Conservation (phyloP, 2,888 invertebrate species). For the Chrysolina americana region DNA sequence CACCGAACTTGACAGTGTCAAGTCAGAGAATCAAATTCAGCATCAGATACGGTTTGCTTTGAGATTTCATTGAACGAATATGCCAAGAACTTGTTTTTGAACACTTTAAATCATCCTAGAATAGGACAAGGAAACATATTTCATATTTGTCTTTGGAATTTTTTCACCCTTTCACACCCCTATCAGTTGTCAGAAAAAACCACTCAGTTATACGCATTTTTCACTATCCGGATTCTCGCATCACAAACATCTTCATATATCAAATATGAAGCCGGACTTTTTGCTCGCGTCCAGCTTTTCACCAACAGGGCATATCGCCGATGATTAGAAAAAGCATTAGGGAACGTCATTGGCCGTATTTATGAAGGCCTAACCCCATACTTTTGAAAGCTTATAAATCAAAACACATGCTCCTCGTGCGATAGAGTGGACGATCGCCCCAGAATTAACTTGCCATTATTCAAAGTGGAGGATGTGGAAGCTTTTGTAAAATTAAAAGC, state of each 20-base stretch:
- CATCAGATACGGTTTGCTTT: too few relatives aligned
- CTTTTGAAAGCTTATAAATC: conserved; percentile 63
- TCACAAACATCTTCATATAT: conserved; percentile 42
- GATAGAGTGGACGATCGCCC: conserved; percentile 56
- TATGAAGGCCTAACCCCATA: conserved; percentile 58
- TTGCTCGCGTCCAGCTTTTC: conserved; percentile 32
- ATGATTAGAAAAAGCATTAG: conserved; percentile 53
- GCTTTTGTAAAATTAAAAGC: conserved; percentile 57
- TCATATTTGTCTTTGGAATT: neutral
- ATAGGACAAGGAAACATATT: neutral
- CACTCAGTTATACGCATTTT: conserved; percentile 11
- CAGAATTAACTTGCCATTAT: conserved; percentile 63
- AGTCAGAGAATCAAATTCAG: too few relatives aligned
- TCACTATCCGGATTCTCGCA: conserved; percentile 2
- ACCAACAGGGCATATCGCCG: conserved; percentile 27
- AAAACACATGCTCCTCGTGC: conserved; percentile 54
- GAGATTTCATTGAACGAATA: too few relatives aligned
- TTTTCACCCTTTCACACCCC: neutral
- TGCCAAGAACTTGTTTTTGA: too few relatives aligned
- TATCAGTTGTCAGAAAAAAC: conserved; percentile 5
- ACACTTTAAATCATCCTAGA: too few relatives aligned
- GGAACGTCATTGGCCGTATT: conserved; percentile 57
- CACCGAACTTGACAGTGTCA: too few relatives aligned
- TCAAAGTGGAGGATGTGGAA: conserved; percentile 53
- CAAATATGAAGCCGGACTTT: conserved; percentile 34